A percentile compares a stretch with the other conserved stretches of the same genome.
Conservation (phyloP, 1,140 invertebrate genomes). For the Centruroides sculpturatus region DNA sequence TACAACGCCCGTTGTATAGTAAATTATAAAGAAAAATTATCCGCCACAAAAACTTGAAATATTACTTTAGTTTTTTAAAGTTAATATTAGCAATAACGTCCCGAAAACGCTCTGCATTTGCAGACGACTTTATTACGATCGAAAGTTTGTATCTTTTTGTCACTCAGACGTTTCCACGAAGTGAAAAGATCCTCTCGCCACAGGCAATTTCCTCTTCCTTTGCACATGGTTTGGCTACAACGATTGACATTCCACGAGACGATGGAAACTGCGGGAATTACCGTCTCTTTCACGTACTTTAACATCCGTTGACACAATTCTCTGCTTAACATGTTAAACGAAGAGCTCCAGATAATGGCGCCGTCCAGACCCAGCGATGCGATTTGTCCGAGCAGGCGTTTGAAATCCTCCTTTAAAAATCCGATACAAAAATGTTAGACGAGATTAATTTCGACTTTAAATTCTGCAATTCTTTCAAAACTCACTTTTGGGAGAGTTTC, state of each 20-base stretch:
- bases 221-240: background rate
- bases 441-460: too few relatives aligned
- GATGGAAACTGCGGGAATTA: background rate
- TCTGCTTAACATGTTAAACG: background rate
- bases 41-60: too few relatives aligned
- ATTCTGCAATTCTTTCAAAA: too few relatives aligned
- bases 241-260: background rate
- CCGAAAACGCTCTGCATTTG: too few relatives aligned
- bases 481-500: too few relatives aligned
- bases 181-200: background rate
- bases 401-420: background rate
- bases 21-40: too few relatives aligned
- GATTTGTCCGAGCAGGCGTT: background rate
- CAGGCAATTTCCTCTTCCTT: background rate
- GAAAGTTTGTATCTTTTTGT: too few relatives aligned
- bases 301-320: background rate
- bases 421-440: background rate
- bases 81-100: too few relatives aligned
- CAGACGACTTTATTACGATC: too few relatives aligned
- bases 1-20: too few relatives aligned
- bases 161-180: too few relatives aligned
- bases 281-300: background rate
- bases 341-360: slow-evolving; percentile 3
- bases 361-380: background rate
- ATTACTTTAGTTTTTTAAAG: too few relatives aligned